Conservation (phyloP, 2,888 invertebrate species). For the Alviniconcha strummeri region DNA sequence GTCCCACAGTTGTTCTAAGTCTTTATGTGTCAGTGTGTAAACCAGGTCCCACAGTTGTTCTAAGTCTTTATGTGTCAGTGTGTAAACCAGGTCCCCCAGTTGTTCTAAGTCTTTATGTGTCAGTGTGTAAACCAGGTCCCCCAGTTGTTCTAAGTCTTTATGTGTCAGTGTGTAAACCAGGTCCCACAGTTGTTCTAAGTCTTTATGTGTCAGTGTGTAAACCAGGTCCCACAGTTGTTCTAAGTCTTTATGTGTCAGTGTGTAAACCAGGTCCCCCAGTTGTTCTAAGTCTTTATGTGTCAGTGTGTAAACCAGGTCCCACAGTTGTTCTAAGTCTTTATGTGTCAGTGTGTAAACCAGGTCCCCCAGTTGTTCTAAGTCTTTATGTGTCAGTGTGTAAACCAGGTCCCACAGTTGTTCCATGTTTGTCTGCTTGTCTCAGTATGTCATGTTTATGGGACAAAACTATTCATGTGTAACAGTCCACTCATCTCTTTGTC, state of each 20-base stretch:
- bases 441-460: not conserved
- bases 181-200: not conserved
- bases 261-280: too few relatives aligned
- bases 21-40: too few relatives aligned
- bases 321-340: too few relatives aligned
- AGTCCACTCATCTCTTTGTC: not conserved
- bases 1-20: slow-evolving; percentile 40
- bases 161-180: too few relatives aligned
- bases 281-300: not conserved
- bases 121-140: too few relatives aligned
- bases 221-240: too few relatives aligned
- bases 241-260: too few relatives aligned
- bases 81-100: not conserved
- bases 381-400: not conserved
- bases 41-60: not conserved
- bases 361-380: not conserved
- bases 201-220: not conserved
- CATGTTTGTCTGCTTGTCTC: too few relatives aligned
- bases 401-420: too few relatives aligned
- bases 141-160: not conserved
- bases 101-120: too few relatives aligned
- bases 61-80: not conserved
- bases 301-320: slow-evolving; percentile 58
- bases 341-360: too few relatives aligned
- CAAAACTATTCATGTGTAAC: not conserved